Conservation (phyloP, 1,140 invertebrate species). For the Drosophila paulistorum region DNA sequence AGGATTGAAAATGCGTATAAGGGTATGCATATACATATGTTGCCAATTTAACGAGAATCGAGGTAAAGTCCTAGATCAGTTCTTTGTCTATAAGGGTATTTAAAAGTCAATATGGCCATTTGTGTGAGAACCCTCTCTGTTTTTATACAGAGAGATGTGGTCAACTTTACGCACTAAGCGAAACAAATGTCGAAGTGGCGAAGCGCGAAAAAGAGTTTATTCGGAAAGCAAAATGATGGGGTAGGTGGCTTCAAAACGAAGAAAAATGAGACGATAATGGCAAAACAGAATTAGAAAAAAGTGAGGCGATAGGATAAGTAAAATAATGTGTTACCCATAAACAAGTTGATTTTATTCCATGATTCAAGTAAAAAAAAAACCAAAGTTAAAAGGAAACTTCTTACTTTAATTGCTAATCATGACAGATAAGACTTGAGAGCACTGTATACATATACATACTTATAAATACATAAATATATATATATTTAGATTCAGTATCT, state of each 20-base stretch:
- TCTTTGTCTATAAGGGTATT: too few species aligned
- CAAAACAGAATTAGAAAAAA: conserved; percentile 13
- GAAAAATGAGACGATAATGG: conserved; percentile 76
- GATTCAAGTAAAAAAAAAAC: conserved; percentile 34
- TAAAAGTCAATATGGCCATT: too few species aligned
- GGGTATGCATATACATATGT: too few species aligned
- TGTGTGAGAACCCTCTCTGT: background rate
- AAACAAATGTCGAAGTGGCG: conserved; percentile 74
- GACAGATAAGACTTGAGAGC: background rate
- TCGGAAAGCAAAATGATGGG: conserved; percentile 10
- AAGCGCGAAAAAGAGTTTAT: conserved; percentile 66
- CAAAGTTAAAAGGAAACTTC: conserved; percentile 9
- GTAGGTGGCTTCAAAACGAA: conserved; percentile 48
- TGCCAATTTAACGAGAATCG: too few species aligned
- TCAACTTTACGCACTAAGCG: conserved; percentile 71
- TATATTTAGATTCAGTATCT: background rate
- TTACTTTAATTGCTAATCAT: background rate
- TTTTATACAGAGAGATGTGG: conserved; percentile 42
- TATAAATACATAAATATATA: background rate
- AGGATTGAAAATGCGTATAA: too few species aligned
- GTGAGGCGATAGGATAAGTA: conserved; percentile 46
- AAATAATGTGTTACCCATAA: conserved; percentile 49
- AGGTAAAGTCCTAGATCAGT: too few species aligned
- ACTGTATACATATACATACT: background rate
- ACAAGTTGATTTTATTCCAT: conserved; percentile 54